Conservation (phyloP, 1,140 invertebrate genomes). For the Drosophila gunungcola region DNA sequence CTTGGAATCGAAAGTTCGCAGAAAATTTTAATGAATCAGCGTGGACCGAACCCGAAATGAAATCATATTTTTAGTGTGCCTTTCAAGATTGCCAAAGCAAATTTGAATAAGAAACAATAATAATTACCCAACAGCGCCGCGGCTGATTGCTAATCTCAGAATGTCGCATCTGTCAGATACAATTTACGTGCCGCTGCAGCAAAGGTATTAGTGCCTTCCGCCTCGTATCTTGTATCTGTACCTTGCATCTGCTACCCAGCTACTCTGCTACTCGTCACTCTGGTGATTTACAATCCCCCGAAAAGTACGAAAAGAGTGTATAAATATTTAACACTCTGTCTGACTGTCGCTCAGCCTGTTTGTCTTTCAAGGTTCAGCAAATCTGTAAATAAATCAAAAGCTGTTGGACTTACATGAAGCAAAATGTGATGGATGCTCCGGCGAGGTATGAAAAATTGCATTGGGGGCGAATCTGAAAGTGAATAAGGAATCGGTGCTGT, state of each 20-base stretch:
- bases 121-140: slow-evolving; percentile 17
- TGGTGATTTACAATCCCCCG: slow-evolving; percentile 59
- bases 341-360: slow-evolving; percentile 30
- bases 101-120: slow-evolving; percentile 31
- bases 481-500: background rate
- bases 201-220: slow-evolving; percentile 1
- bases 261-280: slow-evolving; percentile 22
- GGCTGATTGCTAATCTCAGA: slow-evolving; percentile 39
- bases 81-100: slow-evolving; percentile 13
- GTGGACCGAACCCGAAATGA: slow-evolving; percentile 18
- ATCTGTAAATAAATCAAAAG: slow-evolving; percentile 56
- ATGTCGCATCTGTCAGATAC: slow-evolving; percentile 45
- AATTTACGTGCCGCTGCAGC: slow-evolving; percentile 44
- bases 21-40: slow-evolving; percentile 59
- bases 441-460: slow-evolving; percentile 24
- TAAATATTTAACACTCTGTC: slow-evolving; percentile 53
- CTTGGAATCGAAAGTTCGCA: slow-evolving; percentile 59
- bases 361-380: slow-evolving; percentile 49
- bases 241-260: slow-evolving; percentile 46
- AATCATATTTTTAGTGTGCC: slow-evolving; percentile 13
- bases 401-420: slow-evolving; percentile 35
- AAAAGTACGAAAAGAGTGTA: slow-evolving; percentile 27
- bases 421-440: slow-evolving; percentile 28
- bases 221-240: slow-evolving; percentile 14
- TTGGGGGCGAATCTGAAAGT: background rate